Percentiles rank a stretch among this genome's conserved stretches.
phyloP scores from a whole-genome alignment of 2,888 invertebrate genomes.

The Therioaphis trifolii region DNA sequence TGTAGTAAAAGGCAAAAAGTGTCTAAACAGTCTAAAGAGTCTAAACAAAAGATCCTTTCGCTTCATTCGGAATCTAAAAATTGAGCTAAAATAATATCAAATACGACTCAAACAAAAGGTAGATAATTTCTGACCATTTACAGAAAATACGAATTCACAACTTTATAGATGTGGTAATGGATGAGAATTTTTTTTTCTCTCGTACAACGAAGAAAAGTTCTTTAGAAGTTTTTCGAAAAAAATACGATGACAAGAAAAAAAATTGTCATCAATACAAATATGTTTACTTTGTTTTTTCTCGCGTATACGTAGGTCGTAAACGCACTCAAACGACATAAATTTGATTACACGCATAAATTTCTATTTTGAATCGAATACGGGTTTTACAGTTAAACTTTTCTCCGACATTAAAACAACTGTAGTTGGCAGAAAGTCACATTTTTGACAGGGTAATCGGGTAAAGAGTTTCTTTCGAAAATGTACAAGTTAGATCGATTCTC shows the following conservation, averaged over 20 bases:
- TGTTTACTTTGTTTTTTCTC: neutral
- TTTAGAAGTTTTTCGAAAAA: neutral
- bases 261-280: neutral
- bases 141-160: too few species aligned
- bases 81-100: too few species aligned
- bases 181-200: neutral
- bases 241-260: neutral
- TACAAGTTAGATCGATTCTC: slow-evolving; percentile 12
- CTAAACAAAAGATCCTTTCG: too few species aligned
- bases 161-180: neutral
- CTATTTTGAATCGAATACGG: neutral
- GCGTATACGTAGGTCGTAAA: neutral
- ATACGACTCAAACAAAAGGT: too few species aligned
- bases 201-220: neutral
- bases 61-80: too few species aligned
- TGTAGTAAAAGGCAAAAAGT: too few species aligned
- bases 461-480: slow-evolving; percentile 4
- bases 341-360: slow-evolving; percentile 29
- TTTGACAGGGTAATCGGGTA: slow-evolving; percentile 28
- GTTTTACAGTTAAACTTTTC: slow-evolving; percentile 27
- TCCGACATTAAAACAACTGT: slow-evolving; percentile 6
- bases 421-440: slow-evolving; percentile 37
- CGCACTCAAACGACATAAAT: slow-evolving; percentile 13
- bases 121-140: too few species aligned
- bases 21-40: too few species aligned